phyloP scores from a whole-genome alignment of 2,113 vertebrate genomes.

The Ranitomeya variabilis region DNA sequence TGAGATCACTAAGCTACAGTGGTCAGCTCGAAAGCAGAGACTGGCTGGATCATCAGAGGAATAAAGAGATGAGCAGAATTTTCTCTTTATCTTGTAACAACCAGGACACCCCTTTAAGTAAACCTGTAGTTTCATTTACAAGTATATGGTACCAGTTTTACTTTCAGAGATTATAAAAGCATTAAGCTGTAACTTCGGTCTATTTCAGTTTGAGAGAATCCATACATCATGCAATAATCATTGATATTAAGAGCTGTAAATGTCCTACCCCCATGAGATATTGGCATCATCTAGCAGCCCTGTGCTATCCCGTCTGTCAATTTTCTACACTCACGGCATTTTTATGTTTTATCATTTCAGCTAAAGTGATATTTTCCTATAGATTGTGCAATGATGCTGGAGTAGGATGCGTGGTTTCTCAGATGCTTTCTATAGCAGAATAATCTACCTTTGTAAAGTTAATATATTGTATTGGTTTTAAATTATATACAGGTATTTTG shows the following conservation, averaged over 20 bases:
- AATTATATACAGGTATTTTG: slow-evolving; percentile 79
- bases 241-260: neutral
- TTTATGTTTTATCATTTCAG: slow-evolving; percentile 83
- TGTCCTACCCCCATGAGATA: neutral
- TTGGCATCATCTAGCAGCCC: slow-evolving; percentile 3
- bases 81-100: no score
- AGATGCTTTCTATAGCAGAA: slow-evolving; percentile 79
- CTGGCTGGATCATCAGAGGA: no score
- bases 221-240: no score
- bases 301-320: slow-evolving; percentile 74
- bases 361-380: slow-evolving; percentile 83
- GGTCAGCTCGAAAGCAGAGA: no score
- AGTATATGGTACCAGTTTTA: no score
- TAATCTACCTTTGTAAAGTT: slow-evolving; percentile 86
- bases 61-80: no score
- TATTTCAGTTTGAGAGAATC: no score
- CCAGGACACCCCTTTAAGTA: no score
- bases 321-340: slow-evolving; percentile 78
- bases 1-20: no score
- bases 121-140: no score
- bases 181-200: no score
- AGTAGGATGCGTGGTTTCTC: slow-evolving; percentile 79
- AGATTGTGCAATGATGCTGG: slow-evolving; percentile 85
- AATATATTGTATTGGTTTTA: slow-evolving; percentile 87
- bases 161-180: no score